Evolutionary conservation across 2,113 vertebrate species (phyloP), one percentile per base, ranked within the genome.

Genomic region (Chrysemys picta): DNA sequence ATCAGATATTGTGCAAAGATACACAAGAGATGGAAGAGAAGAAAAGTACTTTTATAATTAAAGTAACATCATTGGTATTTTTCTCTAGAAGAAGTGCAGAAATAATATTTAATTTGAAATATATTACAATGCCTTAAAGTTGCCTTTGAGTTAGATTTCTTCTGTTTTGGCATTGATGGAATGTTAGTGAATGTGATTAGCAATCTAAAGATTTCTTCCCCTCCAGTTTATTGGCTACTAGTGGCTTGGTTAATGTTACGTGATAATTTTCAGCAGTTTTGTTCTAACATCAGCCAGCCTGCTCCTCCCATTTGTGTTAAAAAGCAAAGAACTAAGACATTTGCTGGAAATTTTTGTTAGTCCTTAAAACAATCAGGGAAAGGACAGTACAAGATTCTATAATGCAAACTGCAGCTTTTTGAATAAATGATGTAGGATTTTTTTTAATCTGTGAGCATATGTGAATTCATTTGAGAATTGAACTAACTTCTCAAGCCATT

Each of bases 51-150:
- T 87, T 53, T 88, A 72, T 54, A 80, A 56, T 80, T 45, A 82
- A 56, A 93, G 80, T 84, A 95, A 11, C 4, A 76, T 93, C 89
- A 78, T 79, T 93, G 84, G 90, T 93, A 56, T 89, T 86, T 45
- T 31, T 50, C 91, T 97, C 91, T 89, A 93, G 89, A 92, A 95
- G 90, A 94, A 96, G 96, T 90, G 93, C 89, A 27, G 27, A 82
- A 57, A 57, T 56, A 42, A 57, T 47, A 78, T 47, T 78, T 45
- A 45, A 78, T 29, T 78, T 78, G 25, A 78, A 83, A 6, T 17
- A 49, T 0, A 7, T 75, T 81, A 12, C 27, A 25, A 24, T 87
- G 89, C 79, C 89, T 89, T 79, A 83, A 90, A 94, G 47, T 91
- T 75, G 88, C 88, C 91, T 92, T 93, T 95, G 81, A 53, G 86